These are phyloP conservation scores for Andrena fulva DNA, from an alignment of 2,888 invertebrate genomes.

Conservation along the genomic window DNA sequence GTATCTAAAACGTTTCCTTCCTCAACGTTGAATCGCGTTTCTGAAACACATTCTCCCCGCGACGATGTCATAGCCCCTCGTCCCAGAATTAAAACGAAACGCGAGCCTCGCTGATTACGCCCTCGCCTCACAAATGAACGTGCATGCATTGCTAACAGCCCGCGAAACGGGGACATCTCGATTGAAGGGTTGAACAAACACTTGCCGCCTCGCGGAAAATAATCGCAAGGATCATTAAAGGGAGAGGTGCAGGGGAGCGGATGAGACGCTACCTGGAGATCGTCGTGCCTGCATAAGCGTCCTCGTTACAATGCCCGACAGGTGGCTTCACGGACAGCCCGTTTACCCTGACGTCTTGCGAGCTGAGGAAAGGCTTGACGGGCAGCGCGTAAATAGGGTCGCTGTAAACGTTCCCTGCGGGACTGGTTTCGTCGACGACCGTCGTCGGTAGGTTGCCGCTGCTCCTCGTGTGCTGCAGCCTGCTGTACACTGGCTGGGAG, in stretches of 20 bases:
- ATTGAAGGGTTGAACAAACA: constrained; percentile 22
- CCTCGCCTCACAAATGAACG: not conserved
- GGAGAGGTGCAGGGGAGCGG: not conserved
- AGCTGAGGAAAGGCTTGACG: constrained; percentile 82
- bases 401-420: constrained; percentile 74
- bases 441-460: constrained; percentile 73
- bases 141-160: not conserved
- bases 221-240: not conserved
- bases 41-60: too few relatives aligned
- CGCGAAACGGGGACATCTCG: constrained; percentile 8
- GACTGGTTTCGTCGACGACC: constrained; percentile 49
- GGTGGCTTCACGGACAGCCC: constrained; percentile 72
- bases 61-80: too few relatives aligned
- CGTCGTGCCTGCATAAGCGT: constrained; percentile 59
- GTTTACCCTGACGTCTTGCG: constrained; percentile 81
- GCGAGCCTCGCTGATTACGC: not conserved
- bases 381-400: constrained; percentile 82
- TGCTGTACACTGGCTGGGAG: constrained; percentile 79
- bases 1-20: too few relatives aligned
- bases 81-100: too few relatives aligned
- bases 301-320: constrained; percentile 50
- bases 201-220: not conserved
- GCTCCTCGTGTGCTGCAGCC: constrained; percentile 75
- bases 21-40: too few relatives aligned
- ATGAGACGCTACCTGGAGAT: constrained; percentile 49